Evolutionary conservation across 2,888 invertebrate genomes (phyloP).

Genomic region (Encarsia formosa): DNA sequence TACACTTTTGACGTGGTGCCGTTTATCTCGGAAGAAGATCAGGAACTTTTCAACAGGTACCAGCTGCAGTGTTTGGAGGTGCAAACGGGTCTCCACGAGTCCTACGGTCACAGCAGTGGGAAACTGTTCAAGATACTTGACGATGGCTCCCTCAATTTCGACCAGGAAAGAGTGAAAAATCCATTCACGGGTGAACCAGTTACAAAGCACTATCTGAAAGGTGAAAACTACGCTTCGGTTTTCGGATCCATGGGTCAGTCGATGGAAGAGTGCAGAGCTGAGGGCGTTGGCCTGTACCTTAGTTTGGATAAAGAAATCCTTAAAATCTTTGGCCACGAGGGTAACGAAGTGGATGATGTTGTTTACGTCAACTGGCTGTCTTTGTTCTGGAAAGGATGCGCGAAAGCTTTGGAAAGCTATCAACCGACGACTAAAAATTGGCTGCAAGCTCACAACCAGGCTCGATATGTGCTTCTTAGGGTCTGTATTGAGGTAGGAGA

Average conservation of each 20-base stretch:
- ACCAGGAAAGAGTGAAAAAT: constrained; percentile 63
- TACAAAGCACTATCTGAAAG: constrained; percentile 74
- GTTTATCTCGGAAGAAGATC: constrained; percentile 77
- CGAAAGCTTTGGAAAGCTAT: constrained; percentile 84
- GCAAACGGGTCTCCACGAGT: constrained; percentile 91
- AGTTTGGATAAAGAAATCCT: constrained; percentile 71
- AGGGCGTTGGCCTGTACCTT: constrained; percentile 93
- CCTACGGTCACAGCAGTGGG: constrained; percentile 94
- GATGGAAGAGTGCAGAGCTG: constrained; percentile 95
- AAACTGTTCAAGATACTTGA: constrained; percentile 75
- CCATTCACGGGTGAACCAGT: constrained; percentile 66
- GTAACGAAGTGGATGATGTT: constrained; percentile 71
- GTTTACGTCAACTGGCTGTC: constrained; percentile 91
- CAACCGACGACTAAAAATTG: constrained; percentile 81
- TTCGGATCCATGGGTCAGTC: constrained; percentile 85
- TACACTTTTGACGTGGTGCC: constrained; percentile 74
- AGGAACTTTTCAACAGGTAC: constrained; percentile 71
- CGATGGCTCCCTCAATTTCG: constrained; percentile 79
- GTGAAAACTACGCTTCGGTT: constrained; percentile 88
- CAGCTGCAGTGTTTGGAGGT: constrained; percentile 85
- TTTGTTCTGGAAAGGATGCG: constrained; percentile 80
- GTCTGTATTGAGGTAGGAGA: constrained; percentile 84
- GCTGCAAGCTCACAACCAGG: constrained; percentile 87
- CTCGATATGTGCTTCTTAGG: constrained; percentile 83
- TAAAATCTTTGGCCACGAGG: constrained; percentile 80